These are phyloP conservation scores for Arctopsyche grandis DNA, from an alignment of 1,140 invertebrate genomes.

Conservation along the genomic window DNA sequence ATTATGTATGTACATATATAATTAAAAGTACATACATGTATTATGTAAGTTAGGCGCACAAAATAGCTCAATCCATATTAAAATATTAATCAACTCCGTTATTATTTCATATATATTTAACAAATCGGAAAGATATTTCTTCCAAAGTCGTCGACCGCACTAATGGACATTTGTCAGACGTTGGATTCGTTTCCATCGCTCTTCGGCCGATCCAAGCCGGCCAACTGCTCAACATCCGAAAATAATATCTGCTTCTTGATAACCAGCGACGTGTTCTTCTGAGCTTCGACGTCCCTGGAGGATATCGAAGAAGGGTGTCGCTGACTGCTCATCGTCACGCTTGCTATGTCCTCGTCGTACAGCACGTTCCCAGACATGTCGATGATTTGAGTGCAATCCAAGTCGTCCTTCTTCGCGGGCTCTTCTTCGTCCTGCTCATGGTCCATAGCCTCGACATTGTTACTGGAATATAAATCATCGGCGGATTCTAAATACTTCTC, in stretches of 20 bases:
- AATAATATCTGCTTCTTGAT: constrained; percentile 47
- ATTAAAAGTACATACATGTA: too few species aligned
- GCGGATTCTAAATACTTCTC: constrained; percentile 20
- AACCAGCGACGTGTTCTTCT: not conserved
- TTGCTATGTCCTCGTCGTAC: constrained; percentile 44
- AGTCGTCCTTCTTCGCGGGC: not conserved
- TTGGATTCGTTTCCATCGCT: not conserved
- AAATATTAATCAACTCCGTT: too few species aligned
- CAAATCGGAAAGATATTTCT: constrained; percentile 31
- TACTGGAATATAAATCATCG: not conserved
- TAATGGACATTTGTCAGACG: constrained; percentile 11
- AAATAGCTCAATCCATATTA: too few species aligned
- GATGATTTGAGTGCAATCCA: constrained; percentile 45
- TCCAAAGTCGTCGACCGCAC: not conserved
- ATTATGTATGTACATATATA: too few species aligned
- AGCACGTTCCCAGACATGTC: constrained; percentile 52
- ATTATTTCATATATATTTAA: not conserved
- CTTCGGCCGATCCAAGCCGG: constrained; percentile 37
- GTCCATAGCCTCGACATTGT: not conserved
- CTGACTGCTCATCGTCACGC: constrained; percentile 16
- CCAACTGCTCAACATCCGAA: constrained; percentile 52
- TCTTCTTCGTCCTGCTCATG: constrained; percentile 27
- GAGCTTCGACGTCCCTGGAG: not conserved
- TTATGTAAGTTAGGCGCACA: too few species aligned
- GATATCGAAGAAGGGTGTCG: too few species aligned